These are phyloP conservation scores for Lithophane socia DNA, from an alignment of 2,888 invertebrate species.

Conservation along the genomic window DNA sequence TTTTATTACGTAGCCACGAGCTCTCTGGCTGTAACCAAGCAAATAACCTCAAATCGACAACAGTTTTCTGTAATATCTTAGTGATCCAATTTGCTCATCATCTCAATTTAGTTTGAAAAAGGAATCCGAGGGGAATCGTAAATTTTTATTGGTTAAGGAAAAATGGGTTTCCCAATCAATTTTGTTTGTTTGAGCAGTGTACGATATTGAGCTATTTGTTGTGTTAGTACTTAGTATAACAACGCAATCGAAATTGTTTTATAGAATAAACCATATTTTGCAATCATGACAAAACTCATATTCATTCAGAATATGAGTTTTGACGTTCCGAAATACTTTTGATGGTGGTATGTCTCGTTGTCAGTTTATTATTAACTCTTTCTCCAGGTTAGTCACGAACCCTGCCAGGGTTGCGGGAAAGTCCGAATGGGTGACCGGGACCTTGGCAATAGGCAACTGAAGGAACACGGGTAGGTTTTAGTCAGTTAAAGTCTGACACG, in stretches of 20 bases:
- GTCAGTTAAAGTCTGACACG: too few species aligned
- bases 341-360: too few species aligned
- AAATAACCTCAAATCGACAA: neutral
- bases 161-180: conserved; percentile 28
- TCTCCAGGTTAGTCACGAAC: too few species aligned
- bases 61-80: conserved; percentile 2
- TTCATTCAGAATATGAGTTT: too few species aligned
- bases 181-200: conserved; percentile 18
- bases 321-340: neutral
- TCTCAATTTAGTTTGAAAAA: conserved; percentile 26
- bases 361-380: too few species aligned
- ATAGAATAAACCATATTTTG: neutral
- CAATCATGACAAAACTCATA: too few species aligned
- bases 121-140: conserved; percentile 10
- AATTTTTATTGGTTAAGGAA: conserved; percentile 39
- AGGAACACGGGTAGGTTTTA: too few species aligned
- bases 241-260: neutral
- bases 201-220: conserved; percentile 12
- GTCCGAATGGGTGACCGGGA: too few species aligned
- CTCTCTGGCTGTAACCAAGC: neutral
- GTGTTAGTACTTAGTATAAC: neutral
- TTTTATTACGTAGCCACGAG: too few species aligned
- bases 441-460: too few species aligned
- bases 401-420: too few species aligned
- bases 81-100: conserved; percentile 17